A percentile compares a stretch with the other conserved stretches of the same genome.
phyloP scores from a whole-genome alignment of 2,888 invertebrate genomes.

The Sabellastarte sp. region DNA sequence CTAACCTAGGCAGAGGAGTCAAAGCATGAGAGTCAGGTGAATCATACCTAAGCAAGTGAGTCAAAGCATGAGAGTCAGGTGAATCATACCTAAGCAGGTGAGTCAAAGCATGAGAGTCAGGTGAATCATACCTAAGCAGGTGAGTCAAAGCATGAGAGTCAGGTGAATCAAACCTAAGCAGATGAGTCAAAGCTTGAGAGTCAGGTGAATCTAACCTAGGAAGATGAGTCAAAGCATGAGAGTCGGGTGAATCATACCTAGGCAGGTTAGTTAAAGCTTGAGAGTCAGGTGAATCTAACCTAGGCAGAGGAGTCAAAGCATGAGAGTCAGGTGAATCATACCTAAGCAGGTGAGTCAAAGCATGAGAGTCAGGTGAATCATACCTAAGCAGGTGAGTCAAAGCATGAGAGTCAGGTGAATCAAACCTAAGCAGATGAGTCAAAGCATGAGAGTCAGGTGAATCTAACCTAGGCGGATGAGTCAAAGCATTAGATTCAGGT shows the following conservation, averaged over 20 bases:
- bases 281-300: conserved; percentile 53
- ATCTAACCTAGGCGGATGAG: conserved; percentile 91
- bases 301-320: conserved; percentile 58
- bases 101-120: conserved; percentile 13
- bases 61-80: not conserved
- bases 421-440: conserved; percentile 62
- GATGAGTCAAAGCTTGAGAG: conserved; percentile 52
- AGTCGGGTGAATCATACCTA: not conserved
- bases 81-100: conserved; percentile 64
- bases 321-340: conserved; percentile 65
- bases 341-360: conserved; percentile 93
- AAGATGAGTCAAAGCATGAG: conserved; percentile 52
- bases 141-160: conserved; percentile 92
- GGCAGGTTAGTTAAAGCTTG: not conserved
- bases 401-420: no score
- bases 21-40: conserved; percentile 90
- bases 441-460: not conserved
- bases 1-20: conserved; percentile 90
- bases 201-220: conserved; percentile 73
- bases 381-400: conserved; percentile 61
- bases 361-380: conserved; percentile 85
- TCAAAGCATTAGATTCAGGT: conserved; percentile 93
- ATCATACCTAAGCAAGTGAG: conserved; percentile 65
- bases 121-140: conserved; percentile 82
- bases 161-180: conserved; percentile 70